Conservation (phyloP, 2,797 vertebrate genomes). For the Micropoecilia bifurca region DNA sequence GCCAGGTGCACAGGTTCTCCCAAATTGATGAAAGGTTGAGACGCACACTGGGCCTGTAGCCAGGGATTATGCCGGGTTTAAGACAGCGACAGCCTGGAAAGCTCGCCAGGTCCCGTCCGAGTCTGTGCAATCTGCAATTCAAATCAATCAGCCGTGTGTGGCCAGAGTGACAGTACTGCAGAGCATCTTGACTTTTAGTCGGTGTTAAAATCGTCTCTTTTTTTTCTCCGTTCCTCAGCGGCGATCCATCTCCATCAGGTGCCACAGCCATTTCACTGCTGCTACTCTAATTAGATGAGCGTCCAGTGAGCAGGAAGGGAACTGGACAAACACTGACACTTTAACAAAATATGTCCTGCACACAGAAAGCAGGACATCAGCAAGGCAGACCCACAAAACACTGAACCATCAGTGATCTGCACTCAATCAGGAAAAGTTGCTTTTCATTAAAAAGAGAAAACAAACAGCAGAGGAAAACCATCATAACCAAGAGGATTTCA, state of each 20-base stretch:
- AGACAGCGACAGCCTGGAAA: constrained; percentile 65
- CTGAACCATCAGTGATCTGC: neutral
- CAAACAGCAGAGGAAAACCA: neutral
- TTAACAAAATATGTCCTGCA: neutral
- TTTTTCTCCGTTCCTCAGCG: constrained; percentile 47
- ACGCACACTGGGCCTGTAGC: constrained; percentile 51
- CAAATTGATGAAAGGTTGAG: constrained; percentile 68
- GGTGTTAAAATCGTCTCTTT: constrained; percentile 56
- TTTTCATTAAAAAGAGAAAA: neutral
- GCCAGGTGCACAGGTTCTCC: constrained; percentile 52
- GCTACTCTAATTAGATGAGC: constrained; percentile 63
- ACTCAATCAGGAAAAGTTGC: neutral
- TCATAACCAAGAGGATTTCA: neutral
- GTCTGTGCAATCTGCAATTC: constrained; percentile 72
- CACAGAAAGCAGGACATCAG: neutral
- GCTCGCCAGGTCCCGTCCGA: constrained; percentile 65
- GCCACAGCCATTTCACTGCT: constrained; percentile 56
- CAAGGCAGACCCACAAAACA: neutral
- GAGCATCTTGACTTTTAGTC: constrained; percentile 49
- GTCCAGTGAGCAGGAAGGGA: constrained; percentile 48
- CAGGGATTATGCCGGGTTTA: constrained; percentile 66
- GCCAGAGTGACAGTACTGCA: constrained; percentile 44
- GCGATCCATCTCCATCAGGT: constrained; percentile 78
- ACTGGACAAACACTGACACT: constrained; percentile 35
- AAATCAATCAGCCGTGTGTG: constrained; percentile 69